phyloP scores from a whole-genome alignment of 2,888 invertebrate species.

The Steinernema carpocapsae region DNA sequence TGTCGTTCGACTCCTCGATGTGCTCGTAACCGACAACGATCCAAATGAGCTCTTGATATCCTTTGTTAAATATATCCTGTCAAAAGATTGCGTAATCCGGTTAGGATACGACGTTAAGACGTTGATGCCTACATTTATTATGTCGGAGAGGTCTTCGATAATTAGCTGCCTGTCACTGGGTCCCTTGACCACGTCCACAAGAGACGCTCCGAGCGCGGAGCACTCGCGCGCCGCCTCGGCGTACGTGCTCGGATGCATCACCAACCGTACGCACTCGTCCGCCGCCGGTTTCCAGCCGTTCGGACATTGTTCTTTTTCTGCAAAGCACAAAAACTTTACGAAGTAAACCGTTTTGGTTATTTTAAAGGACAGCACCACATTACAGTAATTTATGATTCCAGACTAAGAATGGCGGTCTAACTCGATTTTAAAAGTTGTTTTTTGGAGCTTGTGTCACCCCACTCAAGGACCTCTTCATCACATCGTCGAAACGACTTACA shows the following conservation, averaged over 20 bases:
- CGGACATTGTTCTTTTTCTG: conserved; percentile 20
- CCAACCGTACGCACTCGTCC: conserved; percentile 20
- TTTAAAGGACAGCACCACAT: neutral
- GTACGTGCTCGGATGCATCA: neutral
- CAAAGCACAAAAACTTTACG: neutral
- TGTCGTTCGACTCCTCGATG: conserved; percentile 19
- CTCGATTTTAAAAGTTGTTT: no score
- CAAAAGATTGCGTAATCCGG: neutral
- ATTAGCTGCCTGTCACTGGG: conserved; percentile 25
- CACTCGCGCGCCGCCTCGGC: conserved; percentile 4
- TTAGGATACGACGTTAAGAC: neutral
- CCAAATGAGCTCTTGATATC: conserved; percentile 25
- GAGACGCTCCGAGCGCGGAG: conserved; percentile 13
- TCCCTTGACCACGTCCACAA: conserved; percentile 19
- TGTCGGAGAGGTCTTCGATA: conserved; percentile 23
- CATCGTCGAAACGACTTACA: neutral
- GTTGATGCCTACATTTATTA: conserved; percentile 30
- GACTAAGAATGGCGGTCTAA: no score
- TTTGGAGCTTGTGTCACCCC: no score
- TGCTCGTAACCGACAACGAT: conserved; percentile 10
- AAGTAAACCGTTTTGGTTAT: neutral
- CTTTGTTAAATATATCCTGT: conserved; percentile 22
- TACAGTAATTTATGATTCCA: no score
- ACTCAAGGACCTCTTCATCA: neutral
- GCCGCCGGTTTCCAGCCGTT: conserved; percentile 24